Conservation (phyloP, 23 tunicate genomes). For the Corella eumyota region DNA sequence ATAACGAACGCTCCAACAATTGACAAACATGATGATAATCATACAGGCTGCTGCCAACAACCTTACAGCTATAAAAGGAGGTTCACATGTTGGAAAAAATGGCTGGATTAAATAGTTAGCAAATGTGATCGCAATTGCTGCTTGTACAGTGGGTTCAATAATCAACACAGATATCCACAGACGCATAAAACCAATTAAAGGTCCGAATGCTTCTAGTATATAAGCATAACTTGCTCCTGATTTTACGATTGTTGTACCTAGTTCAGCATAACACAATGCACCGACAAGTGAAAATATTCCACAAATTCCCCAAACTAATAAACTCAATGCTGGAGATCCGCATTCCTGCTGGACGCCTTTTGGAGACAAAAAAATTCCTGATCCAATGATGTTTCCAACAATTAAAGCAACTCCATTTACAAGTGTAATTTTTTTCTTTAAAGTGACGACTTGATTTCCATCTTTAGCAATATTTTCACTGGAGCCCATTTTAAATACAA, state of each 20-base stretch:
- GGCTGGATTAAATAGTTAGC: slow-evolving; percentile 66
- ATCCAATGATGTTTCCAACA: slow-evolving; percentile 65
- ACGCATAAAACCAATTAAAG: slow-evolving; percentile 50
- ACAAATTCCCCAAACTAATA: slow-evolving; percentile 48
- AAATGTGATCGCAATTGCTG: slow-evolving; percentile 65
- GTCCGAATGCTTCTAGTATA: slow-evolving; percentile 68
- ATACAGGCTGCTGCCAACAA: slow-evolving; percentile 52
- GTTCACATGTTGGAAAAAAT: slow-evolving; percentile 60
- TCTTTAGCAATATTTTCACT: not conserved
- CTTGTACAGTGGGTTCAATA: slow-evolving; percentile 74
- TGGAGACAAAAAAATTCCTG: slow-evolving; percentile 54
- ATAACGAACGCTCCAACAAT: slow-evolving; percentile 64
- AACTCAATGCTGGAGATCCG: slow-evolving; percentile 61
- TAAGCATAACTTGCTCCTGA: slow-evolving; percentile 88
- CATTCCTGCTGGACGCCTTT: slow-evolving; percentile 52
- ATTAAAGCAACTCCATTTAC: slow-evolving; percentile 55
- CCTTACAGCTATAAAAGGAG: slow-evolving; percentile 37
- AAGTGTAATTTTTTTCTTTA: slow-evolving; percentile 31
- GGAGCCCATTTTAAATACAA: slow-evolving; percentile 9
- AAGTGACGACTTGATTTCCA: slow-evolving; percentile 11
- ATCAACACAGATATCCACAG: slow-evolving; percentile 68
- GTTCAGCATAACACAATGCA: slow-evolving; percentile 76
- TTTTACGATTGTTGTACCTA: slow-evolving; percentile 76
- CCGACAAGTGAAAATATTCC: slow-evolving; percentile 77
- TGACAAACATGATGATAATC: slow-evolving; percentile 36